Conservation (phyloP, 2,888 invertebrate genomes). For the Folsomia candida region DNA sequence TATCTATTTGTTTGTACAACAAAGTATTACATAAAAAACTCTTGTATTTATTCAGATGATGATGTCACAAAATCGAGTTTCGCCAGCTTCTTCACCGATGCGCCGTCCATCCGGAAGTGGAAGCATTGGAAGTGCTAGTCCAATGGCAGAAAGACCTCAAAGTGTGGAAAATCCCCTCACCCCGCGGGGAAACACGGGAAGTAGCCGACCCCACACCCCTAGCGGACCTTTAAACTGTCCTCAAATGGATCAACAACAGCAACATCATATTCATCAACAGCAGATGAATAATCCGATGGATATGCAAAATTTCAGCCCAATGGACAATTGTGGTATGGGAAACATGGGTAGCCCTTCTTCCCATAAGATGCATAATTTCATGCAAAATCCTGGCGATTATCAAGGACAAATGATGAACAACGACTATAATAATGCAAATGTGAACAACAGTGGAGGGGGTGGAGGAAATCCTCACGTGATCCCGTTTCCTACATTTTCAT, state of each 20-base stretch:
- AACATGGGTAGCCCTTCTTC: constrained; percentile 27
- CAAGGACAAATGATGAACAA: background rate
- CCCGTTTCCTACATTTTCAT: constrained; percentile 47
- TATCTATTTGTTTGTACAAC: background rate
- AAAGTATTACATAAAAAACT: background rate
- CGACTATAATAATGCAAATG: constrained; percentile 1
- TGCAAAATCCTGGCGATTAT: constrained; percentile 4
- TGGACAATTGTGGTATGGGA: constrained; percentile 27
- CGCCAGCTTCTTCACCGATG: constrained; percentile 51
- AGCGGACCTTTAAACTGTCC: constrained; percentile 15
- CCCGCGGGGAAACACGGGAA: constrained; percentile 54
- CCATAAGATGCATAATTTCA: constrained; percentile 8
- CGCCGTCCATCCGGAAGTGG: constrained; percentile 58
- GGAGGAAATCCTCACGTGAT: constrained; percentile 38
- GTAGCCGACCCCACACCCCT: constrained; percentile 49
- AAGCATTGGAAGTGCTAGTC: constrained; percentile 56
- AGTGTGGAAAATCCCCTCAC: constrained; percentile 63
- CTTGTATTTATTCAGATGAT: constrained; percentile 25
- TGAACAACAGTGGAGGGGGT: constrained; percentile 29
- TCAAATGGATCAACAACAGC: constrained; percentile 44
- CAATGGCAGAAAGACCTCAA: constrained; percentile 62
- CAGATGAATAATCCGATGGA: constrained; percentile 31
- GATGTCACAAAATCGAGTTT: constrained; percentile 45
- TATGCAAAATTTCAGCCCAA: background rate
- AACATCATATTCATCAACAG: constrained; percentile 53